Evolutionary conservation across 2,888 invertebrate genomes (phyloP), one percentile per base, ranked within the genome.

Genomic region (Automeris io): DNA sequence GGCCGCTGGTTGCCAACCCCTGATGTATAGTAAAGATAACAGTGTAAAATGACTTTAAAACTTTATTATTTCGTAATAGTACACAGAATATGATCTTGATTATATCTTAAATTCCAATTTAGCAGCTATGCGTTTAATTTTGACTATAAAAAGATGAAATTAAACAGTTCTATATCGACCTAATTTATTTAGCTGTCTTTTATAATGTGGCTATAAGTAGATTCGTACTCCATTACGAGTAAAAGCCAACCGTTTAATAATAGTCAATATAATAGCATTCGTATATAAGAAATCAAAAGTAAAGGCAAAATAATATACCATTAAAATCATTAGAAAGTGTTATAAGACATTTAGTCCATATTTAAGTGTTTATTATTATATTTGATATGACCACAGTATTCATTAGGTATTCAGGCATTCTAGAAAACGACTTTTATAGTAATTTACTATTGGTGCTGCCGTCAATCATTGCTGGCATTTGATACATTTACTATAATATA

Each of bases 391-490:
- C 22, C 33, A 22, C 33, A 22, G 12, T 22, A 12, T 22, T 22
- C 22, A 21, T 33, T 33, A 26, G n/a, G 9, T 34, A 16, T 18
- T 26, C 8, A 23, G 37, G 22, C 22, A 31, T 23, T 23, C 12
- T 37, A 16, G 29, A 16, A 31, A 37, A 37, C 22, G 22, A 37
- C n/a, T n/a, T 32, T 23, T n/a, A 16, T 3, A 29, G 23, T 23
- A 37, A 22, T 32, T 23, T 11, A 16, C 37, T 9, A 23, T 38
- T 34, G 19, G 19, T 6, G 21, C 34, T 35, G 34, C 39, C 29
- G 39, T 22, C 39, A 39, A 35, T 39, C 39, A 39, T 26, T 29
- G n/a, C 18, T 34, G 26, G 26, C 5, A 29, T 8, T 25, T 21
- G 21, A 16, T 21, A 33, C 26, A 21, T 21, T 11, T 16, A 8